A percentile compares a stretch with the other conserved stretches of the same genome.
Evolutionary conservation across 2,888 invertebrate species (phyloP).

Genomic region (Phorcus lineatus): DNA sequence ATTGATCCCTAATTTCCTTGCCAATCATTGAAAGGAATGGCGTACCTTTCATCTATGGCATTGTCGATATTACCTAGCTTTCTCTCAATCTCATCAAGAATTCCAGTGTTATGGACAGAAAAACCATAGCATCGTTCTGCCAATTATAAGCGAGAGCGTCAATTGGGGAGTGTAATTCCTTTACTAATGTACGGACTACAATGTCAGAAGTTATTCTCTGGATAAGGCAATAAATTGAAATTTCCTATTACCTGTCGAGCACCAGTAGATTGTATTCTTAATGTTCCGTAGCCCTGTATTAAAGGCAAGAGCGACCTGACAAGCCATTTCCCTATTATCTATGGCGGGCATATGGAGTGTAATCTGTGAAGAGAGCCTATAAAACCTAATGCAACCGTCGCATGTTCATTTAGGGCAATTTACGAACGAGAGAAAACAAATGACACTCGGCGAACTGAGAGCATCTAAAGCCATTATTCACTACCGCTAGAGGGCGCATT

Average conservation of each 20-base stretch:
- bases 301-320: conserved; percentile 17
- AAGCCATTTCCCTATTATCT: conserved; percentile 28
- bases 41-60: background rate
- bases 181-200: conserved; percentile 22
- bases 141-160: conserved; percentile 11
- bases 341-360: conserved; percentile 26
- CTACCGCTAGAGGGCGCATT: conserved; percentile 13
- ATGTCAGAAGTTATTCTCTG: conserved; percentile 25
- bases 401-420: conserved; percentile 30
- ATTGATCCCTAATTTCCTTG: conserved; percentile 14
- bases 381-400: conserved; percentile 25
- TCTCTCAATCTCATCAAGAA: background rate
- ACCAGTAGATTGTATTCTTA: conserved; percentile 21
- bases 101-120: background rate
- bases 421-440: conserved; percentile 27
- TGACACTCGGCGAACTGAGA: conserved; percentile 22
- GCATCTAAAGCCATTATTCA: conserved; percentile 22
- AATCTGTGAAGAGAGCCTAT: conserved; percentile 22
- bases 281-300: conserved; percentile 14
- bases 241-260: conserved; percentile 23
- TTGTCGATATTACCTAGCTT: background rate
- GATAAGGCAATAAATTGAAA: conserved; percentile 26
- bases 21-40: background rate
- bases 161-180: conserved; percentile 22
- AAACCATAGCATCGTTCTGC: background rate